These are phyloP conservation scores for Kryphioiulus occultus DNA, from an alignment of 2,888 invertebrate species.

Conservation along the genomic window DNA sequence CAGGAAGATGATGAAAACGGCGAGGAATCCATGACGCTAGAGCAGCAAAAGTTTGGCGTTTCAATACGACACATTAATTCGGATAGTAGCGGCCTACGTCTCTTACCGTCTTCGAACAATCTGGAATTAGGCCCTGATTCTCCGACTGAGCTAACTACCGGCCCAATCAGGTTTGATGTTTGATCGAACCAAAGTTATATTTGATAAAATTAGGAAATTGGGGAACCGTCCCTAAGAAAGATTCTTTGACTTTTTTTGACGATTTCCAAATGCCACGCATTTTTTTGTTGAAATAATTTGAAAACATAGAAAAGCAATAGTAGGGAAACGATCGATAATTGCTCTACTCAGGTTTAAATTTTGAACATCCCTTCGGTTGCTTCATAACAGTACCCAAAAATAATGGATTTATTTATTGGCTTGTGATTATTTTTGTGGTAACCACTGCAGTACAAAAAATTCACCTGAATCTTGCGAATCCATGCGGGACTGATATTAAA, in stretches of 20 bases:
- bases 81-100: not conserved
- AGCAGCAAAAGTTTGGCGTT: not conserved
- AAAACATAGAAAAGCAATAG: not conserved
- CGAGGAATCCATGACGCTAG: not conserved
- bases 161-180: not conserved
- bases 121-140: constrained; percentile 1
- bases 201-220: not conserved
- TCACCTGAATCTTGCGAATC: not conserved
- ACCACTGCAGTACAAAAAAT: not conserved
- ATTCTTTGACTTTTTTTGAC: not conserved
- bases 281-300: not conserved
- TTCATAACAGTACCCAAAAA: not conserved
- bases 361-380: too few species aligned
- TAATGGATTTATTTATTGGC: not conserved
- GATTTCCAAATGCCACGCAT: not conserved
- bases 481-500: too few species aligned
- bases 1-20: not conserved
- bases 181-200: not conserved
- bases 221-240: not conserved
- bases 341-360: too few species aligned
- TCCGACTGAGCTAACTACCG: not conserved
- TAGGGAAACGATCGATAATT: too few species aligned
- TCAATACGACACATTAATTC: not conserved
- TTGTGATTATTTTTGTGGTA: not conserved
- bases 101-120: not conserved